Base-by-base conservation (phyloP, 1,140 invertebrate genomes). In the Temnothorax longispinosus region DNA sequence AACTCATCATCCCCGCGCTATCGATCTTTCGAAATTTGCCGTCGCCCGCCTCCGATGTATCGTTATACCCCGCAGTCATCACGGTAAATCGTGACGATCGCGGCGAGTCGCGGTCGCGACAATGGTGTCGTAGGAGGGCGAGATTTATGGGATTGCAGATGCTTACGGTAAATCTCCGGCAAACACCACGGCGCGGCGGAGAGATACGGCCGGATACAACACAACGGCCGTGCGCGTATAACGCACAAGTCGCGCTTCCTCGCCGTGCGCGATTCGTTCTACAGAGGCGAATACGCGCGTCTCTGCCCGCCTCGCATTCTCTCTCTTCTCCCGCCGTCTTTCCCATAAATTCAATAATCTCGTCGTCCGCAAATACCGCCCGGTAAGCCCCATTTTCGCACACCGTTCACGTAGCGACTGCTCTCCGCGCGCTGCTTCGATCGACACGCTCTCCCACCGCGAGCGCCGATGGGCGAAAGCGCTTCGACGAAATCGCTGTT, bases 261-360 rank as follows among this genome's bases (percentile, higher is more conserved):
- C 64, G 58, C 7, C 38, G 47, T 18, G 35, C 7, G 41, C 27
- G 50, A 80, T 69, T 35, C 77, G 21, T 80, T 80, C 6, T 54
- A 52, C 76, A 21, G 32, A 27, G 35, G 5, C 6, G 72, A 8
- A 74, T 41, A 15, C 21, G 21, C 4, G n/a, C 27, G 10, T 38
- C 32, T 13, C 11, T 52, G 13, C 35, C 35, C 54, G 27, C 15
- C 27, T 54, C 78, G 52, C 62, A 84, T 78, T 47, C 56, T 78
- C 85, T 69, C 78, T 87, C 54, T 41, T 32, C 1, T 32, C 1
- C 50, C 52, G 11, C 47, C 54, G 78, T 82, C 77, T 82, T 85
- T 87, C 78, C 75, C 69, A 85, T 81, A 89, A 89, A 91, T 91
- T 91, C 75, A 76, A 88, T 89, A 88, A 88, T 89, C 72, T 86